Conservation (phyloP, 1,140 invertebrate species). For the Oncopeltus fasciatus region DNA sequence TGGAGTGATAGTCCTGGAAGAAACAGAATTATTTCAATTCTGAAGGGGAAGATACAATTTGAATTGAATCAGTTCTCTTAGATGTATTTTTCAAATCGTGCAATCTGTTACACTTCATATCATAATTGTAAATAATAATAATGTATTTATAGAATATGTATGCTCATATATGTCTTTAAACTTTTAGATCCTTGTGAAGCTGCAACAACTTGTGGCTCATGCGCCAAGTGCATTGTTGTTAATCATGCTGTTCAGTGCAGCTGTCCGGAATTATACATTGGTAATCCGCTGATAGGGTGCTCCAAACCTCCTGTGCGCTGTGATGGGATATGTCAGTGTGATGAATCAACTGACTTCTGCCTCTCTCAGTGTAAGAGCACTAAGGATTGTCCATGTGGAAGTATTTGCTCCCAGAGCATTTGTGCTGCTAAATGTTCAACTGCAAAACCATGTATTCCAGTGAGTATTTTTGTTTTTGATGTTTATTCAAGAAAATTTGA, state of each 20-base stretch:
- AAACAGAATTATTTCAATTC: too few species aligned
- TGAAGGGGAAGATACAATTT: too few species aligned
- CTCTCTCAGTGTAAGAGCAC: slow-evolving; percentile 46
- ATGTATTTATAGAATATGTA: not conserved
- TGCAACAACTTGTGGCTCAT: slow-evolving; percentile 55
- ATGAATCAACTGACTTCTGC: slow-evolving; percentile 57
- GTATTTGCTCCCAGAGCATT: slow-evolving; percentile 44
- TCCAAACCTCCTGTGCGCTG: slow-evolving; percentile 47
- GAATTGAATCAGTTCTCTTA: too few species aligned
- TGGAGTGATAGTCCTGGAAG: too few species aligned
- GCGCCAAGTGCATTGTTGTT: slow-evolving; percentile 64
- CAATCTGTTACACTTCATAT: not conserved
- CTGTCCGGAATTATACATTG: slow-evolving; percentile 63
- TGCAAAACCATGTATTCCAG: not conserved
- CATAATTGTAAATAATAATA: not conserved
- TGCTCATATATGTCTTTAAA: not conserved
- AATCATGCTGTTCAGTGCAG: slow-evolving; percentile 72
- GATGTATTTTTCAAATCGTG: too few species aligned
- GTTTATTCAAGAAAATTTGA: too few species aligned
- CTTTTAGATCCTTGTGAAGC: slow-evolving; percentile 58
- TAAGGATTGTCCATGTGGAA: slow-evolving; percentile 60
- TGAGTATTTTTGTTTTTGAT: not conserved
- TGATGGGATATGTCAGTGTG: slow-evolving; percentile 52
- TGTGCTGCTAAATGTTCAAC: slow-evolving; percentile 44
- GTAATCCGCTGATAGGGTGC: slow-evolving; percentile 63